These are phyloP conservation scores for Anhinga anhinga DNA, from an alignment of 2,113 vertebrate species.

Conservation along the genomic window DNA sequence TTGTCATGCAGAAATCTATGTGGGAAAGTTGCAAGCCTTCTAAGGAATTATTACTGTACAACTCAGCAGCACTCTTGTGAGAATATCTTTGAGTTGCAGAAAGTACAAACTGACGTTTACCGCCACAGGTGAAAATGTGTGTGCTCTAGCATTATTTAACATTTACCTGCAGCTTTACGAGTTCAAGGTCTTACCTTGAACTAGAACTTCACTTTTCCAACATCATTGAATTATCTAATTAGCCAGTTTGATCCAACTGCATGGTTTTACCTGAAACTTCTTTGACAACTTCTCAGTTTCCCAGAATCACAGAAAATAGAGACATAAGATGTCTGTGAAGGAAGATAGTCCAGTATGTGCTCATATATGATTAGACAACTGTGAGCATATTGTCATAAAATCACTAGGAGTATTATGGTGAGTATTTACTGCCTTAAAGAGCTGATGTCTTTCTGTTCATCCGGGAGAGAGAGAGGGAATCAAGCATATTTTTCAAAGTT, in stretches of 20 bases:
- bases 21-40: background rate
- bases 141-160: background rate
- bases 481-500: background rate
- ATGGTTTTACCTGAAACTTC: background rate
- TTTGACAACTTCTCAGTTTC: background rate
- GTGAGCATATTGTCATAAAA: background rate
- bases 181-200: background rate
- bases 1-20: background rate
- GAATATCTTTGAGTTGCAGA: background rate
- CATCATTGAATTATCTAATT: background rate
- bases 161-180: background rate
- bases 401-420: background rate
- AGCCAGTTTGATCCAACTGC: background rate
- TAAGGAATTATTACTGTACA: background rate
- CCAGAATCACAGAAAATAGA: background rate
- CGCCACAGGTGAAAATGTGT: background rate
- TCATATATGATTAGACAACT: background rate
- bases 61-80: background rate
- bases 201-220: background rate
- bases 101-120: background rate
- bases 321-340: background rate
- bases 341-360: background rate
- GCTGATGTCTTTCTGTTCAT: background rate
- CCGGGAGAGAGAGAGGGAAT: background rate
- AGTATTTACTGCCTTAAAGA: background rate